A percentile compares a stretch with the other conserved stretches of the same genome.
Evolutionary conservation across 2,797 vertebrate species (phyloP).

Genomic region (Hypotaenidia philippensis): DNA sequence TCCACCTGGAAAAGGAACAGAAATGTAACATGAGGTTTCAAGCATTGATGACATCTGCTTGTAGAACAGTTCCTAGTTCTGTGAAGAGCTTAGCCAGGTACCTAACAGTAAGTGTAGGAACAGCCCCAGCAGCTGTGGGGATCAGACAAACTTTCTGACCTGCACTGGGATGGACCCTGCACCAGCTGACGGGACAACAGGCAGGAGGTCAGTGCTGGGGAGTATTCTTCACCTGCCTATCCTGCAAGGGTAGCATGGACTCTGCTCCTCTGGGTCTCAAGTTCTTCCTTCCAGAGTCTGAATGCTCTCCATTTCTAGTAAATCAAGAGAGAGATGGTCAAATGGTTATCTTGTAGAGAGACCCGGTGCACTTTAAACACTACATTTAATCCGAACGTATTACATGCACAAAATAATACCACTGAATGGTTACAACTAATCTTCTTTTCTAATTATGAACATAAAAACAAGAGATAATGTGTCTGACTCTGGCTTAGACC

Average conservation of each 20-base stretch:
- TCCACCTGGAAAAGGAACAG: not conserved
- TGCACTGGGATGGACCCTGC: not conserved
- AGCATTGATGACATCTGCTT: not conserved
- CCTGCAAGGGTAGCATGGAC: not conserved
- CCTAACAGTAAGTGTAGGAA: not conserved
- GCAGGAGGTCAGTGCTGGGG: not conserved
- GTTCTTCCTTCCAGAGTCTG: not conserved
- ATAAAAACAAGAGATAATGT: not conserved
- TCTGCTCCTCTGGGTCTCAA: not conserved
- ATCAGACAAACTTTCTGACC: not conserved
- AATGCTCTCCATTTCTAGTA: not conserved
- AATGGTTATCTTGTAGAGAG: not conserved
- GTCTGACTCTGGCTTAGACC: not conserved
- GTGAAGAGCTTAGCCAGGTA: not conserved
- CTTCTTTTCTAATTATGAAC: not conserved
- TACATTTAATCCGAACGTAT: not conserved
- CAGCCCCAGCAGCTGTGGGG: not conserved
- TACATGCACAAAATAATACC: not conserved
- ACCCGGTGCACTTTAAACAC: not conserved
- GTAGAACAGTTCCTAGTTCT: not conserved
- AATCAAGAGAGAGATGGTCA: slow-evolving; percentile 11
- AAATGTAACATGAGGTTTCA: not conserved
- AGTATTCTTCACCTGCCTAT: not conserved
- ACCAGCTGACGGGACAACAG: not conserved
- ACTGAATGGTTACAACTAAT: not conserved